Conservation (phyloP, 1,140 invertebrate species). For the Varroa destructor region DNA sequence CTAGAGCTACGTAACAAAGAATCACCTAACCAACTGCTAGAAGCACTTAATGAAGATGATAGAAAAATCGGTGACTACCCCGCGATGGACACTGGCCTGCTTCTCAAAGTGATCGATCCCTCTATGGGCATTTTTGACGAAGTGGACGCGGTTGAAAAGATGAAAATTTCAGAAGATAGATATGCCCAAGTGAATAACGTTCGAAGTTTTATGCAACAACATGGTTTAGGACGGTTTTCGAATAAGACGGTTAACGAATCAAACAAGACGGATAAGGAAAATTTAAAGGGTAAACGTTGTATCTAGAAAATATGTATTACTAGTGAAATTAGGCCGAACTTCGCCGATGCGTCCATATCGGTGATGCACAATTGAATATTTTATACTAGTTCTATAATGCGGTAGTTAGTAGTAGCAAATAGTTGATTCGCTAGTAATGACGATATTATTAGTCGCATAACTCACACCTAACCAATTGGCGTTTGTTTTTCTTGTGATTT, state of each 20-base stretch:
- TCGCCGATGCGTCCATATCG: no score
- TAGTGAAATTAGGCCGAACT: no score
- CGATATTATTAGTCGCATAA: no score
- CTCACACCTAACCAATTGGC: no score
- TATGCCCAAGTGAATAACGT: conserved; percentile 58
- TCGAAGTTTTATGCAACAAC: conserved; percentile 10
- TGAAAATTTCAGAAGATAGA: conserved; percentile 66
- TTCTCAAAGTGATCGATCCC: conserved; percentile 54
- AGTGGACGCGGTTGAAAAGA: conserved; percentile 63
- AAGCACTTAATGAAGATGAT: conserved; percentile 56
- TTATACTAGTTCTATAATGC: no score
- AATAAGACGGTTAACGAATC: conserved; percentile 47
- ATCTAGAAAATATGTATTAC: not conserved
- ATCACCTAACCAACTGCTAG: conserved; percentile 52
- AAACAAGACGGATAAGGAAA: conserved; percentile 52
- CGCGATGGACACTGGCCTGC: conserved; percentile 67
- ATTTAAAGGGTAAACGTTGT: conserved; percentile 40
- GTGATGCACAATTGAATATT: no score
- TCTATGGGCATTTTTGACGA: conserved; percentile 53
- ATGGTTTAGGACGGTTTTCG: conserved; percentile 33
- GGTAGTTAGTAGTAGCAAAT: no score
- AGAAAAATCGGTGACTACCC: conserved; percentile 67
- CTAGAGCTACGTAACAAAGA: conserved; percentile 66
- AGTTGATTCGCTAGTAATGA: no score
- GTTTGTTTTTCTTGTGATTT: no score